phyloP scores from a whole-genome alignment of 2,888 invertebrate genomes.

The Hecatera dysodea region DNA sequence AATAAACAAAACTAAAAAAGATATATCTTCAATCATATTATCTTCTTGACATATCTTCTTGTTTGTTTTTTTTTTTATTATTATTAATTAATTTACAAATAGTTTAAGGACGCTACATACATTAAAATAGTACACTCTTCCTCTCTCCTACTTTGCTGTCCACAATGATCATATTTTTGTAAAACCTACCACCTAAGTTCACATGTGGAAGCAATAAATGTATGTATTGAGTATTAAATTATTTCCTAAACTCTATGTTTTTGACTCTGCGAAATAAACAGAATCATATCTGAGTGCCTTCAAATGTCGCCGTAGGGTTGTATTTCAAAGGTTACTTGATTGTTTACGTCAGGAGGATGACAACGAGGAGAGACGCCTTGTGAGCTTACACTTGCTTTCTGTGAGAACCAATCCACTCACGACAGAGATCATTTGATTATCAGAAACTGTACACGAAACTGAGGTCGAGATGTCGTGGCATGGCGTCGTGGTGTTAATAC shows the following conservation, averaged over 20 bases:
- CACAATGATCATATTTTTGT: too few species aligned
- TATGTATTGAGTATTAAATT: too few species aligned
- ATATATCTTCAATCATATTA: too few species aligned
- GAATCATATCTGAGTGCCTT: background rate
- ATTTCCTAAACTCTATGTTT: background rate
- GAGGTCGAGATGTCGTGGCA: background rate
- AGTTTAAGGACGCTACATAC: too few species aligned
- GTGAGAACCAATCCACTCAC: background rate
- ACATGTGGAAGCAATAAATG: too few species aligned
- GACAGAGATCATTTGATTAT: slow-evolving; percentile 2
- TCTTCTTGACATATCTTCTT: too few species aligned
- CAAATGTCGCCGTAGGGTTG: background rate
- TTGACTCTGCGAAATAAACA: background rate
- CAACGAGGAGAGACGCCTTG: background rate
- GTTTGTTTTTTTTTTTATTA: too few species aligned
- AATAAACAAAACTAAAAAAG: too few species aligned
- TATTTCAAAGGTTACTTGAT: slow-evolving; percentile 7
- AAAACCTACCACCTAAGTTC: too few species aligned
- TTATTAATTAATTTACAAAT: too few species aligned
- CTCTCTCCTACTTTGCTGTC: too few species aligned
- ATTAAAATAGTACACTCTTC: too few species aligned
- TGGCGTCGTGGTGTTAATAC: background rate
- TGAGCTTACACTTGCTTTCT: background rate
- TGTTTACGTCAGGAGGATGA: background rate
- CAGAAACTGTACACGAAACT: background rate